Percentiles rank a stretch among this genome's conserved stretches.
Conservation (phyloP, 2,113 vertebrate species). For the Orientallactaga bullata region DNA sequence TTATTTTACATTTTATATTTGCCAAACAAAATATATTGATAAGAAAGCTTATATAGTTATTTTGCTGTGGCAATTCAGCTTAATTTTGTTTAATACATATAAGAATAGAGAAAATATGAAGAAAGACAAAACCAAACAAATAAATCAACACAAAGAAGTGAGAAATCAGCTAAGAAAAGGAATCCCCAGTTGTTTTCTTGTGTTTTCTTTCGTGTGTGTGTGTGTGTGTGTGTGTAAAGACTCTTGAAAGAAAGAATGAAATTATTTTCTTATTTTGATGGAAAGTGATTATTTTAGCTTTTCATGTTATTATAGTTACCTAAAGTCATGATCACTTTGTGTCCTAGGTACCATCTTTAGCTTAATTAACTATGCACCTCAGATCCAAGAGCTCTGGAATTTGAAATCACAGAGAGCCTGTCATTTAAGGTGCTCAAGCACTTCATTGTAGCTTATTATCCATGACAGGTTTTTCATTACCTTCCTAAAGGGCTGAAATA, state of each 20-base stretch:
- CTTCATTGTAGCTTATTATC: constrained; percentile 54
- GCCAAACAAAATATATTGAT: background rate
- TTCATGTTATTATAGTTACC: background rate
- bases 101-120: background rate
- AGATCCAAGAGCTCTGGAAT: constrained; percentile 10
- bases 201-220: background rate
- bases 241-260: background rate
- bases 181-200: background rate
- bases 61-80: background rate
- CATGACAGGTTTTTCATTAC: constrained; percentile 64
- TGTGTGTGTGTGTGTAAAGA: background rate
- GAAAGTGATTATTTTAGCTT: background rate
- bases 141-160: background rate
- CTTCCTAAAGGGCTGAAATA: constrained; percentile 66
- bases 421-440: constrained; percentile 34
- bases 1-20: constrained; percentile 25
- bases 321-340: background rate
- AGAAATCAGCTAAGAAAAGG: background rate
- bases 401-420: constrained; percentile 40
- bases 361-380: constrained; percentile 28
- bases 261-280: constrained; percentile 29
- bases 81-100: background rate
- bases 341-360: background rate
- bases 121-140: background rate
- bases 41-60: background rate